Conservation (phyloP, 1,140 invertebrate genomes). For the Neotoxoptera formosana region DNA sequence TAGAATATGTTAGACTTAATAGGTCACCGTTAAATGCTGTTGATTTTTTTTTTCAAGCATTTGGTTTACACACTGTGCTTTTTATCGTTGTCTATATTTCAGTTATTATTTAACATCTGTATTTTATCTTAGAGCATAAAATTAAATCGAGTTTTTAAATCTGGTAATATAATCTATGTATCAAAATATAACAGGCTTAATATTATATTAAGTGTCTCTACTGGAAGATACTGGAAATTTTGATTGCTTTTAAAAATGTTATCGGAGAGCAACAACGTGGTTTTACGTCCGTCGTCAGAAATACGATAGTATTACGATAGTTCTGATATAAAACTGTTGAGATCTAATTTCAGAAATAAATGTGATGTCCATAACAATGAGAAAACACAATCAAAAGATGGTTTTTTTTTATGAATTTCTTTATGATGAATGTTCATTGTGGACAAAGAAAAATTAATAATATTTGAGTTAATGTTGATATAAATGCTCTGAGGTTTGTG, state of each 20-base stretch:
- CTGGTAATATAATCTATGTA: slow-evolving; percentile 8
- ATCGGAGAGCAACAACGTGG: background rate
- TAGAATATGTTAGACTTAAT: background rate
- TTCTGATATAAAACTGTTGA: background rate
- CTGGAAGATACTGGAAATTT: slow-evolving; percentile 7
- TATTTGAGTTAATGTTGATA: background rate
- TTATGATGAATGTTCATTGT: background rate
- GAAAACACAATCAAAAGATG: background rate
- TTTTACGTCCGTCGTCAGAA: background rate
- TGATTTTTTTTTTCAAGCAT: background rate
- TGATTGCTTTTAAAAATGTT: slow-evolving; percentile 37
- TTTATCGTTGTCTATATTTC: background rate
- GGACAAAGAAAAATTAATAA: background rate
- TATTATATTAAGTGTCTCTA: background rate
- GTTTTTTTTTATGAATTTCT: background rate
- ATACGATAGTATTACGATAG: background rate
- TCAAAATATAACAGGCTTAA: background rate
- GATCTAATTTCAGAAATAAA: background rate
- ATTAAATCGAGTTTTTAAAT: slow-evolving; percentile 3
- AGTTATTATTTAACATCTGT: background rate
- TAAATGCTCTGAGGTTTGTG: background rate
- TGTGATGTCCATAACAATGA: background rate
- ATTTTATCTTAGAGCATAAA: background rate
- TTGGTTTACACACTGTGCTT: background rate
- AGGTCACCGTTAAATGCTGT: background rate